A percentile compares a stretch with the other conserved stretches of the same genome.
These are phyloP conservation scores for Characodon lateralis DNA, from an alignment of 2,797 vertebrate species.

Conservation along the genomic window DNA sequence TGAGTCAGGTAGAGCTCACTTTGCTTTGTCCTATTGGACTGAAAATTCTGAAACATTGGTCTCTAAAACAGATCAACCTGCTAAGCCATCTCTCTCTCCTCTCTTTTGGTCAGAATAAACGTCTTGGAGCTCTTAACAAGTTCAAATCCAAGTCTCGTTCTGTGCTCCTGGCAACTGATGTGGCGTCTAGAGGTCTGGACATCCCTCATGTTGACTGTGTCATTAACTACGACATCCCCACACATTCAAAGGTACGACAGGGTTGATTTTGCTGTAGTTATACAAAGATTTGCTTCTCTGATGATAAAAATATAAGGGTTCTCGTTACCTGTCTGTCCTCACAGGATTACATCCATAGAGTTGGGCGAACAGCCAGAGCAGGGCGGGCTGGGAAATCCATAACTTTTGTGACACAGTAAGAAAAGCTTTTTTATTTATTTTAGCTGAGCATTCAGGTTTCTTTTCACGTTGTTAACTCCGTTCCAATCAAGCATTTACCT, in stretches of 20 bases:
- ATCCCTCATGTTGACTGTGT: slow-evolving; percentile 98
- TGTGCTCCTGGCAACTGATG: slow-evolving; percentile 94
- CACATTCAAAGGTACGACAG: slow-evolving; percentile 90
- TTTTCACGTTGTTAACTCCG: neutral
- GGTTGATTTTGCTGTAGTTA: fast-evolving
- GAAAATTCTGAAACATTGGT: neutral
- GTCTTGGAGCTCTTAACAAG: slow-evolving; percentile 93
- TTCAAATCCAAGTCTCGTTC: slow-evolving; percentile 97
- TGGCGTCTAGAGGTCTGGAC: slow-evolving; percentile 95
- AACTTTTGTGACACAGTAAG: slow-evolving; percentile 98
- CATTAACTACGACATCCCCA: slow-evolving; percentile 98
- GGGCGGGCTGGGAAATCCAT: slow-evolving; percentile 96
- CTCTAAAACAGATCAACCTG: neutral
- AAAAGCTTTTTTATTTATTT: neutral
- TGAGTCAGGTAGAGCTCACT: slow-evolving; percentile 88
- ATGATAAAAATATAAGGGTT: neutral
- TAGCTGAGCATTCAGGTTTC: neutral
- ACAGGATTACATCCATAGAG: slow-evolving; percentile 97
- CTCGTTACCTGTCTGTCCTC: slow-evolving; percentile 6
- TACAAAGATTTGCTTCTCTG: neutral
- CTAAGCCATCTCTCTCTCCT: neutral
- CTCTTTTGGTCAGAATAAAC: slow-evolving; percentile 86
- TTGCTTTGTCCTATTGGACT: neutral
- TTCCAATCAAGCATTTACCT: neutral
- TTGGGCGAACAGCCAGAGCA: slow-evolving; percentile 94